Evolutionary conservation across 2,888 invertebrate genomes (phyloP).

Genomic region (Ochropleura plecta): DNA sequence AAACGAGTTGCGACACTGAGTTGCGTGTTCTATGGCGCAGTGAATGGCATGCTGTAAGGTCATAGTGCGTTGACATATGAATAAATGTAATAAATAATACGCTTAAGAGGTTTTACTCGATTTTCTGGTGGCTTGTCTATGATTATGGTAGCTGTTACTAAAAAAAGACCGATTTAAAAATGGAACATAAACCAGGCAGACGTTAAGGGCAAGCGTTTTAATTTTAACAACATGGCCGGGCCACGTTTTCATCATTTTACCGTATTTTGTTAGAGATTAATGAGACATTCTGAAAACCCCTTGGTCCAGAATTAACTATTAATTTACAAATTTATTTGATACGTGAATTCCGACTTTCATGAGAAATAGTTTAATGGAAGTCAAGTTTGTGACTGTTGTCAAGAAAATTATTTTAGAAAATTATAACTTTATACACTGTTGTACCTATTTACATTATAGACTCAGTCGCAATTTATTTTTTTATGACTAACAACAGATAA

Average conservation of each 20-base stretch:
- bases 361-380: too few species aligned
- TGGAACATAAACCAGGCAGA: not conserved
- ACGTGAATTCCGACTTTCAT: too few species aligned
- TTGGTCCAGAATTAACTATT: not conserved
- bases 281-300: not conserved
- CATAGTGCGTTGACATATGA: constrained; percentile 67
- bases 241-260: not conserved
- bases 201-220: not conserved
- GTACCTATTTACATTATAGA: not conserved
- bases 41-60: constrained; percentile 69
- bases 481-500: constrained; percentile 28
- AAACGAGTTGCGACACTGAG: constrained; percentile 81
- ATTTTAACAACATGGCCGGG: too few species aligned
- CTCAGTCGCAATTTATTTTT: constrained; percentile 27
- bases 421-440: not conserved
- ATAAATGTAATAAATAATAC: constrained; percentile 52
- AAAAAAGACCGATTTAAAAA: constrained; percentile 23
- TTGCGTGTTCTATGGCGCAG: constrained; percentile 76
- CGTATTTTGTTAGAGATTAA: not conserved
- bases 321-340: not conserved
- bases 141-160: not conserved
- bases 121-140: constrained; percentile 4
- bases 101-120: constrained; percentile 41
- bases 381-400: too few species aligned
- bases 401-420: not conserved